Percentiles rank a stretch among this genome's conserved stretches.
phyloP scores from a whole-genome alignment of 2,113 vertebrate species.

The Centrocercus urophasianus region DNA sequence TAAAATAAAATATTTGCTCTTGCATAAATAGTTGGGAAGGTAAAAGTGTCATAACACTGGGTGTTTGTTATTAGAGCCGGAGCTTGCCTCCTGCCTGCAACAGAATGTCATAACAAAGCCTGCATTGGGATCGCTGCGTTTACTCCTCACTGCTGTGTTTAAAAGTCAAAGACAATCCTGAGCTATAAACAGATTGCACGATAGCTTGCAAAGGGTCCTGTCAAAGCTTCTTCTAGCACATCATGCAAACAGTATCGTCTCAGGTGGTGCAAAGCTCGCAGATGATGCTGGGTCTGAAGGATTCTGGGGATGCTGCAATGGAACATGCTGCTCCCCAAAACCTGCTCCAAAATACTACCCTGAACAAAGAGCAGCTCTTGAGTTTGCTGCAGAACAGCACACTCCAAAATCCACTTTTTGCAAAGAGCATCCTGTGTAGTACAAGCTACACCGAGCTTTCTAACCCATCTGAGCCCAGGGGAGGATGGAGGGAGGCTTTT shows the following conservation, averaged over 20 bases:
- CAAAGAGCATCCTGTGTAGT: not conserved
- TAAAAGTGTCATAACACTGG: constrained; percentile 80
- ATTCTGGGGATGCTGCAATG: not conserved
- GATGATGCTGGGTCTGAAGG: rapidly evolving
- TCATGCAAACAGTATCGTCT: rapidly evolving
- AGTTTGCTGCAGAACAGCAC: not conserved
- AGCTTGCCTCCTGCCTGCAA: constrained; percentile 76
- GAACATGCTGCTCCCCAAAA: not conserved
- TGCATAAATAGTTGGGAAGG: constrained; percentile 79
- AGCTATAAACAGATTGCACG: constrained; percentile 33
- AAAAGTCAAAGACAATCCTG: constrained; percentile 35
- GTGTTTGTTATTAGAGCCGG: constrained; percentile 73
- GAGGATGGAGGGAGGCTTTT: not conserved
- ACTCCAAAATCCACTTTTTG: not conserved
- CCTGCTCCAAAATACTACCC: not conserved
- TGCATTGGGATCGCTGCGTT: constrained; percentile 6
- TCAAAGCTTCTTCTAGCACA: not conserved
- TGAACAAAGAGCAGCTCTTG: not conserved
- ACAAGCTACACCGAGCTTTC: not conserved
- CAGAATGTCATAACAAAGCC: constrained; percentile 75
- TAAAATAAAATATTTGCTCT: constrained; percentile 80
- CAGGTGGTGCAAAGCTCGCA: not conserved
- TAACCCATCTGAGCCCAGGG: not conserved
- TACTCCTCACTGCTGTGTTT: constrained; percentile 63
- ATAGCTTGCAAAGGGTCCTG: not conserved